Evolutionary conservation across 2,113 vertebrate species (phyloP), one percentile per base, ranked within the genome.

Genomic region (Chunga burmeisteri): DNA sequence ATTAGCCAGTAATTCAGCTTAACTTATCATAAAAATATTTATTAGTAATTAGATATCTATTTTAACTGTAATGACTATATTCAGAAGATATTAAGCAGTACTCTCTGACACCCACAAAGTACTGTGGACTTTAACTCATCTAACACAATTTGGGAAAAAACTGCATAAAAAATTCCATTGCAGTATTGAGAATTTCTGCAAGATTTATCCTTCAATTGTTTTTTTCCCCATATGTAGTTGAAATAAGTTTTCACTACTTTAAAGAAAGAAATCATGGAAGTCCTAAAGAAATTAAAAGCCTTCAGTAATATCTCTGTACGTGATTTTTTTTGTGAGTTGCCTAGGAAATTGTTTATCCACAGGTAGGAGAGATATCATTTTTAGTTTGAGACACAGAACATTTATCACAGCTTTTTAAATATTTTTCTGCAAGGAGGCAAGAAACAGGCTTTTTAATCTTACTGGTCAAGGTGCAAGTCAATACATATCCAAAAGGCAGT

Each of bases 291-390:
- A 66, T 81, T 61, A 68, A 91, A 93, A 89, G 4, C 47, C 12
- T 86, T 78, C 83, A 78, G 47, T 75, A 71, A 40, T 79, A 82
- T 86, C 46, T 68, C 44, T 75, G n/a, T 68, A 47, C 70, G 47
- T 15, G 74, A 59, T 42, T 30, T 49, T 81, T 96, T 86, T 82
- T 72, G 36, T 63, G 59, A 94, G 73, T 79, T 95, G 73, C 86
- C 78, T 86, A 59, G 83, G 93, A 92, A 94, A 89, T 92, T 79
- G 52, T 94, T 96, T 96, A 75, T 84, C 40, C 53, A 36, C 17
- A 38, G 53, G 40, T 47, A 91, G 70, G 78, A 92, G 77, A 91
- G 55, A 63, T 2, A 89, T 9, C 0, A 29, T 81, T 92, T 93
- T 92, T 75, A 86, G 70, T 90, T 79, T 89, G 44, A 87, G 77